Conservation (phyloP, 2,888 invertebrate species). For the Amphipoea lucens region DNA sequence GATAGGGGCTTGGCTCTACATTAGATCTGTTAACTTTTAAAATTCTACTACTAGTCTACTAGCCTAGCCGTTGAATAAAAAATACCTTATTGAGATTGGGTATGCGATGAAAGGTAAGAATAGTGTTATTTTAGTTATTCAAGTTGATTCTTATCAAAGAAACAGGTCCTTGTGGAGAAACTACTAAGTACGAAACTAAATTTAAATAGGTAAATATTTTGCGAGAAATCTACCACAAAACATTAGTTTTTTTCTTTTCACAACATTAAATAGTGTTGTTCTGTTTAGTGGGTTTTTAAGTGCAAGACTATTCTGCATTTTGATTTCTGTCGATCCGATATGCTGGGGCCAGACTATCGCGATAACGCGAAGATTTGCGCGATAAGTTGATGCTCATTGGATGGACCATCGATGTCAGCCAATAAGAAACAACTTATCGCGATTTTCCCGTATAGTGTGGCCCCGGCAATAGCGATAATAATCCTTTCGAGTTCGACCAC, state of each 20-base stretch:
- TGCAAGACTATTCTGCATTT: not conserved
- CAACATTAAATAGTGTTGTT: slow-evolving; percentile 36
- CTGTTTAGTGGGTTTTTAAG: slow-evolving; percentile 7
- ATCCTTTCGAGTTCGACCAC: too few species aligned
- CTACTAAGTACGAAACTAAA: not conserved
- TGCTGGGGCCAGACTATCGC: too few species aligned
- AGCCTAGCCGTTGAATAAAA: not conserved
- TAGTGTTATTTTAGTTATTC: not conserved
- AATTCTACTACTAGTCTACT: too few species aligned
- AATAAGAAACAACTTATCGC: too few species aligned
- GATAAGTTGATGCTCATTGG: too few species aligned
- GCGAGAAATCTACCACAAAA: not conserved
- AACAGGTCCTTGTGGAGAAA: not conserved
- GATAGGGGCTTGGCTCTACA: too few species aligned
- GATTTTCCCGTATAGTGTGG: too few species aligned
- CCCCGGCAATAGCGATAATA: too few species aligned
- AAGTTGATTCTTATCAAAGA: not conserved
- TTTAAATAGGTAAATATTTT: not conserved
- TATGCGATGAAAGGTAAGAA: not conserved
- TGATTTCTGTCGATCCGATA: not conserved
- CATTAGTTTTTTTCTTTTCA: not conserved
- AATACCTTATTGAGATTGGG: not conserved
- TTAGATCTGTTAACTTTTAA: too few species aligned
- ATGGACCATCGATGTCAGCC: too few species aligned
- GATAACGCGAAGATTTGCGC: too few species aligned